These are phyloP conservation scores for Planiliza haematocheilus DNA, from an alignment of 2,113 vertebrate species.

Conservation along the genomic window DNA sequence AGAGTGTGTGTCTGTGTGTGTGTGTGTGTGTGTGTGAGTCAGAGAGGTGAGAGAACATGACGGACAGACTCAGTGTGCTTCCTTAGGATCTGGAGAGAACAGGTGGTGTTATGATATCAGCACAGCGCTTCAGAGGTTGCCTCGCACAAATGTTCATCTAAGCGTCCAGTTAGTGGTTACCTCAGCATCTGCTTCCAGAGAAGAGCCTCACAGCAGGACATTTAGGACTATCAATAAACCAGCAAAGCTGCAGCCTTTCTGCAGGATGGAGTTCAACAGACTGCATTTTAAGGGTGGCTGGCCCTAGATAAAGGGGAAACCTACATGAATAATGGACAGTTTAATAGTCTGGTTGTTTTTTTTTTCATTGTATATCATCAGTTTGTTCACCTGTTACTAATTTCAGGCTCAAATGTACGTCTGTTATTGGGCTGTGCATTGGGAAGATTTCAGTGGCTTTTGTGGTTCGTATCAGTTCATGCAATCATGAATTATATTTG, in stretches of 20 bases:
- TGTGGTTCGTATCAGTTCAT: background rate
- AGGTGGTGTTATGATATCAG: slow-evolving; percentile 79
- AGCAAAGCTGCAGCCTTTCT: slow-evolving; percentile 54
- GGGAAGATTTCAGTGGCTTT: too few species aligned
- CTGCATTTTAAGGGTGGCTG: slow-evolving; percentile 8
- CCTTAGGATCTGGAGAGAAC: slow-evolving; percentile 69
- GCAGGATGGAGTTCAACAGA: slow-evolving; percentile 24
- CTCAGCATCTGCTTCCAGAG: slow-evolving; percentile 70
- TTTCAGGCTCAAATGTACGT: background rate
- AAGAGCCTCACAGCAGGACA: slow-evolving; percentile 62
- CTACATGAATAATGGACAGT: background rate
- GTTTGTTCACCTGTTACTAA: background rate
- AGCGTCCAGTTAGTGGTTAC: slow-evolving; percentile 73
- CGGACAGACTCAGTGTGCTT: slow-evolving; percentile 41
- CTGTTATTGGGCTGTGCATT: background rate
- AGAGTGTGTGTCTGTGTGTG: slow-evolving; percentile 2
- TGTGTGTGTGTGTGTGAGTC: slow-evolving; percentile 20
- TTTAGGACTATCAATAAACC: slow-evolving; percentile 66
- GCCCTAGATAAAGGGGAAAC: slow-evolving; percentile 5
- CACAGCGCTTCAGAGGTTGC: slow-evolving; percentile 64
- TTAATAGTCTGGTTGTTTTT: background rate
- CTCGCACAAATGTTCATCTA: slow-evolving; percentile 74
- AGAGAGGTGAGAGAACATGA: slow-evolving; percentile 36
- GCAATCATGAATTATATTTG: background rate
- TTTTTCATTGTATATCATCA: background rate